These are phyloP conservation scores for Suncus etruscus DNA, from an alignment of 2,113 vertebrate genomes.

Conservation along the genomic window DNA sequence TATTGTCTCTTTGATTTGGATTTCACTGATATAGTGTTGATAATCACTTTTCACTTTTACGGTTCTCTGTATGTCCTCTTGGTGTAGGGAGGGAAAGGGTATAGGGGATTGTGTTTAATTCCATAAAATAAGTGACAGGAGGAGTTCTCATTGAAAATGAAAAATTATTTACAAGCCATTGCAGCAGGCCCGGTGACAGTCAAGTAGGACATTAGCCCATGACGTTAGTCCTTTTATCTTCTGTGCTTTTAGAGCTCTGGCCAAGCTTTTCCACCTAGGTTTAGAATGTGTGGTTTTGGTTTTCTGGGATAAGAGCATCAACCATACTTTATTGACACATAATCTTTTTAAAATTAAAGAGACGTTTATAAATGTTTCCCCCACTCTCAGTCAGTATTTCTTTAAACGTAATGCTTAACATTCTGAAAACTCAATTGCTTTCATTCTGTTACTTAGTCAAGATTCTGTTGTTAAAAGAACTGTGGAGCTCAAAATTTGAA, in stretches of 20 bases:
- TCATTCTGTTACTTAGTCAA: conserved; percentile 40
- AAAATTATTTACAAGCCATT: neutral
- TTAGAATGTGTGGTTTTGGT: neutral
- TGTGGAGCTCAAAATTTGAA: too few relatives aligned
- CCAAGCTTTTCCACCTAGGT: neutral
- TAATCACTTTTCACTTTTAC: too few relatives aligned
- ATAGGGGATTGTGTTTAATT: neutral
- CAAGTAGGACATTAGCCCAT: neutral
- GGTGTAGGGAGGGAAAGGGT: too few relatives aligned
- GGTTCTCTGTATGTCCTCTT: too few relatives aligned
- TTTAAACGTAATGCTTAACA: neutral
- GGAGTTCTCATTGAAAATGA: neutral
- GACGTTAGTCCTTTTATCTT: neutral
- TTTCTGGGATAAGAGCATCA: neutral
- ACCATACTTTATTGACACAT: neutral
- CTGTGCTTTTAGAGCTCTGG: neutral
- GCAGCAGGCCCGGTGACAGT: neutral
- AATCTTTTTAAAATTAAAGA: conserved; percentile 6
- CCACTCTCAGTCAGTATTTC: neutral
- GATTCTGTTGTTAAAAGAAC: neutral
- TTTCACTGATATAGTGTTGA: too few relatives aligned
- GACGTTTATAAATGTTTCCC: conserved; percentile 6
- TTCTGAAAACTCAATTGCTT: neutral
- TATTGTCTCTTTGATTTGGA: too few relatives aligned
- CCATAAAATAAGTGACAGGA: neutral